Evolutionary conservation across 2,888 invertebrate genomes (phyloP).

Genomic region (Polyommatus iphigenia): DNA sequence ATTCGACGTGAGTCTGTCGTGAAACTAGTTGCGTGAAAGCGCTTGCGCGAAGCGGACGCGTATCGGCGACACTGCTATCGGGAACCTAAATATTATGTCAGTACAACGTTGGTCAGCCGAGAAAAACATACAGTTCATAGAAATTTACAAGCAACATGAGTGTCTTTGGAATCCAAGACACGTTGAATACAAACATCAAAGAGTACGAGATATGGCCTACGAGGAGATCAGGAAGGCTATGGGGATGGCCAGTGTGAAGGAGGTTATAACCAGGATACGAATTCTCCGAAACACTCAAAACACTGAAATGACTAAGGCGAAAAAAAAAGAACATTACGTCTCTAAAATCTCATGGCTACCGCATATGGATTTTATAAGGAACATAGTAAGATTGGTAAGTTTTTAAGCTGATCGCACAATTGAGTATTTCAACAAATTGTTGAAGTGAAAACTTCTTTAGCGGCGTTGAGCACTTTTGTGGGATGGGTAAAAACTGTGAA

Average conservation of each 20-base stretch:
- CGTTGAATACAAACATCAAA: slow-evolving; percentile 21
- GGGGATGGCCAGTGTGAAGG: slow-evolving; percentile 18
- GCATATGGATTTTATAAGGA: slow-evolving; percentile 25
- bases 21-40: slow-evolving; percentile 17
- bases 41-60: slow-evolving; percentile 15
- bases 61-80: not conserved
- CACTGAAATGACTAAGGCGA: slow-evolving; percentile 20
- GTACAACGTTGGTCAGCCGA: slow-evolving; percentile 7
- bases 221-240: slow-evolving; percentile 16
- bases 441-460: too few relatives aligned
- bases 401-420: not conserved
- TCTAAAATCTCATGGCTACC: slow-evolving; percentile 26
- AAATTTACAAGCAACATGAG: slow-evolving; percentile 10
- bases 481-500: too few relatives aligned
- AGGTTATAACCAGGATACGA: slow-evolving; percentile 17
- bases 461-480: too few relatives aligned
- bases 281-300: slow-evolving; percentile 28
- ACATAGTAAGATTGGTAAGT: not conserved
- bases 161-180: slow-evolving; percentile 27
- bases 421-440: too few relatives aligned
- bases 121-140: slow-evolving; percentile 25
- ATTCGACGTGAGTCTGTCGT: not conserved
- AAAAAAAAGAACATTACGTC: slow-evolving; percentile 9
- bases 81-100: slow-evolving; percentile 21
- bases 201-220: slow-evolving; percentile 17